These are phyloP conservation scores for Papilio xuthus DNA, from an alignment of 1,140 invertebrate genomes.

Conservation along the genomic window DNA sequence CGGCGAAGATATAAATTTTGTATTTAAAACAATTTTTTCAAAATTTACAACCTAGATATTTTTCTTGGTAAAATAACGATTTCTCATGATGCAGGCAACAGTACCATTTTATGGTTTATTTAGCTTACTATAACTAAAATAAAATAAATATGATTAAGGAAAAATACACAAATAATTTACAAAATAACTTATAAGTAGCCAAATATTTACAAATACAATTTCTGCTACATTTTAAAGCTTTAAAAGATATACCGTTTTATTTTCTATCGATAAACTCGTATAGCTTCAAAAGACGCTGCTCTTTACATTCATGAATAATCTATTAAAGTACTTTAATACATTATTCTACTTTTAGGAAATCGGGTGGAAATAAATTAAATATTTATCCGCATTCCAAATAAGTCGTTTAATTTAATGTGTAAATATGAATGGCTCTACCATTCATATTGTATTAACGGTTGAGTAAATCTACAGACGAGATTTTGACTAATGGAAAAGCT, in stretches of 20 bases:
- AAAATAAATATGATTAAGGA: neutral
- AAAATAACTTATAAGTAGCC: neutral
- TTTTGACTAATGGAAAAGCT: no score
- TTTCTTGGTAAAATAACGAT: no score
- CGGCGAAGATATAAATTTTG: no score
- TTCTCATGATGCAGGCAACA: no score
- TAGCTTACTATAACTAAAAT: neutral
- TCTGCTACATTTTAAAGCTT: neutral
- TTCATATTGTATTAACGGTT: neutral
- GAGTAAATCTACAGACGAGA: no score
- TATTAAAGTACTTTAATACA: constrained; percentile 1
- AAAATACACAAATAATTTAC: neutral
- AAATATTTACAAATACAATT: neutral
- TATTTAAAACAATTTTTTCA: no score
- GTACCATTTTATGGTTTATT: no score
- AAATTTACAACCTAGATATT: no score
- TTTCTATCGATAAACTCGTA: neutral
- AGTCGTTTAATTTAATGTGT: neutral
- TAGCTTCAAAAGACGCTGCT: neutral
- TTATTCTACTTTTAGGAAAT: constrained; percentile 13
- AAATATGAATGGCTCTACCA: neutral
- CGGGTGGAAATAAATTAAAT: constrained; percentile 8
- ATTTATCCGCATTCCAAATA: neutral
- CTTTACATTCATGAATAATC: constrained; percentile 21
- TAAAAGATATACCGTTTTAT: neutral